Conservation (phyloP, 2,888 invertebrate species). For the Rhimphoctona megacephalus region DNA sequence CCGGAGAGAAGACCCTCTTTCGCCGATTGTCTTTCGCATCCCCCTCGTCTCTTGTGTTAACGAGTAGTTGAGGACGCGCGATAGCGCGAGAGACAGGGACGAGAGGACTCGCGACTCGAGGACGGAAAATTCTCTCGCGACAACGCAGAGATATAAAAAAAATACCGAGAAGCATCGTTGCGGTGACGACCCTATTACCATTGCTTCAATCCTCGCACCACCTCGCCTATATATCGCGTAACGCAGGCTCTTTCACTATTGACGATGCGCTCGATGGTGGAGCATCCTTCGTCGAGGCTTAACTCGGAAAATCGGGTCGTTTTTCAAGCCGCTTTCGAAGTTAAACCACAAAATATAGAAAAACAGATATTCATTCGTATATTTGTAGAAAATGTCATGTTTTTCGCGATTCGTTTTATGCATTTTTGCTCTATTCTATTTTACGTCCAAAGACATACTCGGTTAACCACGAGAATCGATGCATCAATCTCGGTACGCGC, state of each 20-base stretch:
- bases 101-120: slow-evolving; percentile 57
- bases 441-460: not conserved
- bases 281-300: too few relatives aligned
- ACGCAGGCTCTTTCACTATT: too few relatives aligned
- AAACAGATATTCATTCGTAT: not conserved
- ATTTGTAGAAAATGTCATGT: not conserved
- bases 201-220: not conserved
- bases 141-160: slow-evolving; percentile 9
- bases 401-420: not conserved
- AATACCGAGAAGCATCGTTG: slow-evolving; percentile 33
- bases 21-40: slow-evolving; percentile 63
- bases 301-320: too few relatives aligned
- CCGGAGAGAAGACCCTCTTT: slow-evolving; percentile 23
- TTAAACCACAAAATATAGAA: too few relatives aligned
- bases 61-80: slow-evolving; percentile 63
- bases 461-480: not conserved
- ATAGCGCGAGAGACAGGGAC: slow-evolving; percentile 39
- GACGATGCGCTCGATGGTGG: too few relatives aligned
- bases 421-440: not conserved
- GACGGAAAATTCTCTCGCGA: slow-evolving; percentile 40
- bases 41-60: slow-evolving; percentile 59
- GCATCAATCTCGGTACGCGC: not conserved
- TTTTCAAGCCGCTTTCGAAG: too few relatives aligned
- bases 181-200: not conserved
- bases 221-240: not conserved